Evolutionary conservation across 2,888 invertebrate genomes (phyloP), one percentile per base, ranked within the genome.

Genomic region (Hirtodrosophila trivittata): DNA sequence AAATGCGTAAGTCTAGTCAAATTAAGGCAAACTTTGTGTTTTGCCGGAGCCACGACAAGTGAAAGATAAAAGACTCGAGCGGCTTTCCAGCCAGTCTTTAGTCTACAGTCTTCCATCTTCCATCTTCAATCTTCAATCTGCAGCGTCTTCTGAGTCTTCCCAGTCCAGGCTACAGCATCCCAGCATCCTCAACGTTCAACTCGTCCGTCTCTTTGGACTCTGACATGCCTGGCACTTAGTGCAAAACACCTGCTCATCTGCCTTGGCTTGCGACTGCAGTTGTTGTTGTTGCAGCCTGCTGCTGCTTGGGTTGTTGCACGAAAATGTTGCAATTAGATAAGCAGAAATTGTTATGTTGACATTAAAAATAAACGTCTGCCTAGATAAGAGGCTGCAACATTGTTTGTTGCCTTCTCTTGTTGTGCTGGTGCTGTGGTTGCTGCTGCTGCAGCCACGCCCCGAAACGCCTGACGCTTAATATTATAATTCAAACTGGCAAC

Each of bases 1-100:
- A 86, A 81, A 81, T 81, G 81, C 81, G 86, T 86, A 86, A 83
- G 86, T 86, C 86, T 83, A 86, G 86, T 81, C 81, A 81, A 81
- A 81, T 81, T 81, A 81, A 80, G 86, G 80, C 83, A 66, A 63
- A 75, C 46, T 63, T 55, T 63, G 65, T 21, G 18, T 21, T 77
- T 63, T 69, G 63, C 32, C 18, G 35, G 59, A 46, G 30, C 63
- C 45, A 38, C 46, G 41, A 57, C 62, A 60, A 73, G 50, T 59
- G 70, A 57, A 69, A 70, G 70, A 73, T 77, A 59, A 65, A 67
- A 78, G 83, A 66, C 80, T 68, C 69, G 10, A 39, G 13, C n/a
- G 32, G 21, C 50, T 30, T 37, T 16, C 32, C 3, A 43, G 38
- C 26, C 58, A 33, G 49, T 30, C 38, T 28, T n/a, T 9, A 14